Evolutionary conservation across 2,797 vertebrate species (phyloP).

Genomic region (Pseudochirops cupreus): DNA sequence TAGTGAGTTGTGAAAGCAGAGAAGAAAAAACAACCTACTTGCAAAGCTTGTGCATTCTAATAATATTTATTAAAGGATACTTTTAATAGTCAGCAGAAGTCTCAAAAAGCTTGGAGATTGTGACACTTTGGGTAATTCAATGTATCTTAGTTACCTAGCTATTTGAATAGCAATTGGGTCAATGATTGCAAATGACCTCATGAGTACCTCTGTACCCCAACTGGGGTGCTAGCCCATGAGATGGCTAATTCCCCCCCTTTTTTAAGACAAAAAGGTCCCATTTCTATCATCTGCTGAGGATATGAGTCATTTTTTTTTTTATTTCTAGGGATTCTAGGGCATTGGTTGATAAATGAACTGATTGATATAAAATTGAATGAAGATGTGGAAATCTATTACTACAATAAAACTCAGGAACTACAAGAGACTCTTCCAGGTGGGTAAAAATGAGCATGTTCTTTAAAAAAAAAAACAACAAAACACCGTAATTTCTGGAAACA

Average conservation of each 20-base stretch:
- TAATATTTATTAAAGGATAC: not conserved
- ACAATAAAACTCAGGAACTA: not conserved
- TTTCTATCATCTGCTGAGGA: not conserved
- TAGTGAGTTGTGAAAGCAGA: not conserved
- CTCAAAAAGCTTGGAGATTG: not conserved
- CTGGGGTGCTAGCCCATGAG: not conserved
- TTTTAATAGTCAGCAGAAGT: not conserved
- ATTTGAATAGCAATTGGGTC: not conserved
- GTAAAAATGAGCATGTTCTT: not conserved
- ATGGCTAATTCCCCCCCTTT: not conserved
- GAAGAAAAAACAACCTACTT: not conserved
- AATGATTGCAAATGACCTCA: not conserved
- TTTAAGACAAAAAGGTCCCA: not conserved
- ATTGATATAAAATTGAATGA: not conserved
- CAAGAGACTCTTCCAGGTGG: not conserved
- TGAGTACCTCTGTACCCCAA: not conserved
- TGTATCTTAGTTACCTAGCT: not conserved
- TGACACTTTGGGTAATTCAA: not conserved
- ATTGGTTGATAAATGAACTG: not conserved
- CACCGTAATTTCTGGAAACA: not conserved
- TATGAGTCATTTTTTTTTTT: not conserved
- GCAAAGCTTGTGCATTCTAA: not conserved
- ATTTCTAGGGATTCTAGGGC: not conserved
- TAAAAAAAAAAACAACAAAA: too few relatives aligned
- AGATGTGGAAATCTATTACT: not conserved